Evolutionary conservation across 2,113 vertebrate species (phyloP).

Genomic region (Pelodiscus sinensis): DNA sequence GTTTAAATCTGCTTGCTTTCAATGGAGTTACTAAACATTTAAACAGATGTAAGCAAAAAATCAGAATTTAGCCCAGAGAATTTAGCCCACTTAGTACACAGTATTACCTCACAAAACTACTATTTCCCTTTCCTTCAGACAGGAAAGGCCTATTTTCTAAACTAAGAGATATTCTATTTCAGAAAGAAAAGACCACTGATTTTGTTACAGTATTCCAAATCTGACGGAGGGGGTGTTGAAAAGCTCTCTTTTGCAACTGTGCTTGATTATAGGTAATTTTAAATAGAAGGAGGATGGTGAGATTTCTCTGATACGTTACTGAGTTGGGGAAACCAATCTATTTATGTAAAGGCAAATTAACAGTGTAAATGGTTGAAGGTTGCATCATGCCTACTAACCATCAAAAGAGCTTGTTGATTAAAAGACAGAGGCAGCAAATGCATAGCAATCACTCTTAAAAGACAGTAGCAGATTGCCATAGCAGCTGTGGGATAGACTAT

Average conservation of each 20-base stretch:
- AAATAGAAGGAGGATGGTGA: background rate
- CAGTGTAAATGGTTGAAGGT: background rate
- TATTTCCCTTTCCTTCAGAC: background rate
- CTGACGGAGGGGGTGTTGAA: background rate
- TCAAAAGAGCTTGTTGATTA: background rate
- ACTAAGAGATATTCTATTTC: background rate
- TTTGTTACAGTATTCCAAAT: background rate
- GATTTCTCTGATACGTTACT: background rate
- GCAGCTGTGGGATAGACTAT: background rate
- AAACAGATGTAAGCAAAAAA: background rate
- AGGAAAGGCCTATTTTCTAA: background rate
- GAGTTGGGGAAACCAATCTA: background rate
- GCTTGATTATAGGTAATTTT: background rate
- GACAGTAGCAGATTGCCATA: background rate
- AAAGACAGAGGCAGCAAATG: background rate
- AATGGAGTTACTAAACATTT: background rate
- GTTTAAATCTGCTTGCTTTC: background rate
- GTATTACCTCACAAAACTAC: background rate
- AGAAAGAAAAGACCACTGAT: background rate
- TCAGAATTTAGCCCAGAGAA: background rate
- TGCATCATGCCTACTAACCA: background rate
- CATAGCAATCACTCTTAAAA: background rate
- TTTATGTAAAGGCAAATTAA: background rate
- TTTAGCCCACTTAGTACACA: background rate
- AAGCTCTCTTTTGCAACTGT: background rate